phyloP scores from a whole-genome alignment of 2,888 invertebrate species.

The Diplolepis rosae region DNA sequence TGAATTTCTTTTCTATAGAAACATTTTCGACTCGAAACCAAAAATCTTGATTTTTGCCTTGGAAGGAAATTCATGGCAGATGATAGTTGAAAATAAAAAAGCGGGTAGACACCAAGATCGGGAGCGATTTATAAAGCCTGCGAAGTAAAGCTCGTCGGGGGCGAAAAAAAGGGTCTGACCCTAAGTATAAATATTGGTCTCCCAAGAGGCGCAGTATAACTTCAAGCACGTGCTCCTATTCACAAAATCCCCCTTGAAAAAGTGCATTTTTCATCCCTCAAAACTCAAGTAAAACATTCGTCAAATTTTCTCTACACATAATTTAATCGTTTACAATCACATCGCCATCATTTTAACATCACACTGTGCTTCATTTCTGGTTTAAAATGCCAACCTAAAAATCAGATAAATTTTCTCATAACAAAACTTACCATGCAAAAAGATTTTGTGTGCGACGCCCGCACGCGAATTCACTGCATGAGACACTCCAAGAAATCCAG shows the following conservation, averaged over 20 bases:
- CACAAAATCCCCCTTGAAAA: not conserved
- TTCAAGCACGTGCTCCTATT: not conserved
- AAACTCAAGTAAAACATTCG: not conserved
- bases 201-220: not conserved
- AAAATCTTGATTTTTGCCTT: not conserved
- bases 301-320: not conserved
- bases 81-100: not conserved
- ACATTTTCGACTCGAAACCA: too few relatives aligned
- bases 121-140: not conserved
- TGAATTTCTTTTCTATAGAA: too few relatives aligned
- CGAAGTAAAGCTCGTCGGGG: not conserved
- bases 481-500: conserved; percentile 36
- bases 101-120: not conserved
- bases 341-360: not conserved
- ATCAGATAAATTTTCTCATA: too few relatives aligned
- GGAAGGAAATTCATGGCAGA: not conserved
- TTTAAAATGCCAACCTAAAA: not conserved
- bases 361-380: not conserved
- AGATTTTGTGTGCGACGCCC: conserved; percentile 44
- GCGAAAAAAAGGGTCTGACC: not conserved
- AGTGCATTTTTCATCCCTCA: not conserved
- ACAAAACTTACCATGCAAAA: conserved; percentile 48
- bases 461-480: conserved; percentile 47
- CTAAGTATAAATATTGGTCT: not conserved
- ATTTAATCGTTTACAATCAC: too few relatives aligned